Base-by-base conservation (phyloP, 53 echinoderm and acorn worm species). In the Zoroaster sp. region DNA sequence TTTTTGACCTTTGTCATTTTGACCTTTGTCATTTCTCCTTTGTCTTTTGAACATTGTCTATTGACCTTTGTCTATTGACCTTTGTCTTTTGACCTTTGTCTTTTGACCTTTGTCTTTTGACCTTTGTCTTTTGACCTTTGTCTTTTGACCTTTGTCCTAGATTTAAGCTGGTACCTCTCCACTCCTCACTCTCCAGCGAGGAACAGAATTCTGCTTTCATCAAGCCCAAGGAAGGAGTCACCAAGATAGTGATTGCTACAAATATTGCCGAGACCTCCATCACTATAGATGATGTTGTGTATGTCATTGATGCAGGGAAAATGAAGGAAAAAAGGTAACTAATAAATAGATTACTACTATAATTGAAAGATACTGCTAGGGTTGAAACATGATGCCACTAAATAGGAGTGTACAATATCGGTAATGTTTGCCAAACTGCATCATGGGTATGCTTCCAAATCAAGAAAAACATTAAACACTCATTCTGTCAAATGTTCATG, bases 301-400 rank as follows among this genome's bases (percentile, higher is more conserved):
- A 69, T 87, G 94, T 94, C 40, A 94, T 94, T 47, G 94, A 94
- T 92, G 94, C 88, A 38, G 94, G 94, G 4, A 92, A 92, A 53
- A 94, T 94, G 94, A 94, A 94, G 52, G 94, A 94, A 72, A 94
- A 94, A 71, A 87, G 94, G 94, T 92, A 34, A n/a, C n/a, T n/a
- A n/a, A n/a, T n/a, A n/a, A n/a, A n/a, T n/a, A n/a, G n/a, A n/a
- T n/a, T n/a, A n/a, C n/a, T n/a, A n/a, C n/a, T n/a, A n/a, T n/a
- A n/a, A n/a, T n/a, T n/a, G n/a, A n/a, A 47, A 47, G 14, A 68
- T 8, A 7, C 69, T 30, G 32, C 69, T 7, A n/a, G 69, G 69
- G 69, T 23, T n/a, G 21, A 9, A 68, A 9, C 23, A 21, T 68
- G 69, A n/a, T 13, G 23, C 7, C 6, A 11, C 18, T 13, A n/a